Base-by-base conservation (phyloP, 2,888 invertebrate species). In the Oligia fasciuncula region DNA sequence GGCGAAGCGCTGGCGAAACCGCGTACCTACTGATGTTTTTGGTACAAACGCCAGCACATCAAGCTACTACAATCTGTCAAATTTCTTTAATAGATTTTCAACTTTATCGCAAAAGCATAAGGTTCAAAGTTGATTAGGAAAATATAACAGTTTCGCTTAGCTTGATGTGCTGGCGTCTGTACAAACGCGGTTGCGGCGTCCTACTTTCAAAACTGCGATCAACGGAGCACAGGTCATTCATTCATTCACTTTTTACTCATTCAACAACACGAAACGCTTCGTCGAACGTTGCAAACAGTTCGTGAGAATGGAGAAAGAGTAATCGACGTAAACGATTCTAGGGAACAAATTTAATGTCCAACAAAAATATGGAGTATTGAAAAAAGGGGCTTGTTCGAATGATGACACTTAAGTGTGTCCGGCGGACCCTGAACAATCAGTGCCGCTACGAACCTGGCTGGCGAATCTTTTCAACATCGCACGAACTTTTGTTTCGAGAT, bases 151-250 rank as follows among this genome's bases (percentile, higher is more conserved):
- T 29, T 29, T 29, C 29, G 29, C 1, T 1, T 29, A 29, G 29
- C 29, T 29, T 29, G 29, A 29, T 29, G 29, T 29, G 29, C 29
- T 29, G 29, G 1, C 29, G 1, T 29, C 29, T 29, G 29, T 29
- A 29, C 29, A 29, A 29, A 29, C 81, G 86, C 85, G 90, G 90
- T 83, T 89, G 79, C 86, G 89, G 90, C 92, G 94, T 91, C 94
- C 95, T 92, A 95, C 92, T 94, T 95, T 93, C 91, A 87, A 91
- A 92, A 89, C 91, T 89, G 92, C 93, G 94, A 93, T 92, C 92
- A 92, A 80, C 89, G 81, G 88, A 86, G 87, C 92, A 94, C 92
- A 91, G 91, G 92, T 91, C 93, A 90, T 90, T 91, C 91, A 92
- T 92, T 91, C 90, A 90, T 89, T 88, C 82, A 85, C 81, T 77